These are phyloP conservation scores for Coregonus ussuriensis DNA, from an alignment of 2,797 vertebrate species.

Conservation along the genomic window DNA sequence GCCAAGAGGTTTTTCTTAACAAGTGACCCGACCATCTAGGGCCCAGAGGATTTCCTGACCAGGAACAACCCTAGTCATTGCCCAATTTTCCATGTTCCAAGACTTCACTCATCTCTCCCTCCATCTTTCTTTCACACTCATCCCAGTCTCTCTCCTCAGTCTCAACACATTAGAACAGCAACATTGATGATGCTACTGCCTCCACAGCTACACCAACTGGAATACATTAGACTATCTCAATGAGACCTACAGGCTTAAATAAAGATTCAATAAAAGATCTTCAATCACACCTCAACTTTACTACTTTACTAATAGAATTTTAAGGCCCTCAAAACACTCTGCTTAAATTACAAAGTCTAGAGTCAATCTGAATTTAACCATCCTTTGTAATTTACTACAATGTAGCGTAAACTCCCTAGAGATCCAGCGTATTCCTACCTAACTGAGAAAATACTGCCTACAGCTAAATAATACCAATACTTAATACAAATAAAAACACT, in stretches of 20 bases:
- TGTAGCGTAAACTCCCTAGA: background rate
- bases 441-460: too few relatives aligned
- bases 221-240: background rate
- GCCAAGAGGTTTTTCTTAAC: too few relatives aligned
- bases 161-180: background rate
- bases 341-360: background rate
- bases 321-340: slow-evolving; percentile 25
- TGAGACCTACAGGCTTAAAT: slow-evolving; percentile 1
- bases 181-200: background rate
- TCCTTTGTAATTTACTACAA: background rate
- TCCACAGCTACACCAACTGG: background rate
- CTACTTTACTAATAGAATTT: slow-evolving; percentile 25
- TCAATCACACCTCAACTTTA: slow-evolving; percentile 7
- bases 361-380: background rate
- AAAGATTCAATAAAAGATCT: slow-evolving; percentile 2
- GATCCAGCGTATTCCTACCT: background rate
- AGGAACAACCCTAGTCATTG: slow-evolving; percentile 4
- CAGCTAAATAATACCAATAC: background rate
- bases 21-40: too few relatives aligned
- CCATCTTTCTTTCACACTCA: background rate
- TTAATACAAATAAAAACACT: background rate
- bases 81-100: too few relatives aligned
- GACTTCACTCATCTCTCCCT: background rate
- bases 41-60: slow-evolving; percentile 5
- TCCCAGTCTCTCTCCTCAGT: background rate